These are phyloP conservation scores for Caenorhabditis sulstoni DNA, from an alignment of 2,888 invertebrate species.

Conservation along the genomic window DNA sequence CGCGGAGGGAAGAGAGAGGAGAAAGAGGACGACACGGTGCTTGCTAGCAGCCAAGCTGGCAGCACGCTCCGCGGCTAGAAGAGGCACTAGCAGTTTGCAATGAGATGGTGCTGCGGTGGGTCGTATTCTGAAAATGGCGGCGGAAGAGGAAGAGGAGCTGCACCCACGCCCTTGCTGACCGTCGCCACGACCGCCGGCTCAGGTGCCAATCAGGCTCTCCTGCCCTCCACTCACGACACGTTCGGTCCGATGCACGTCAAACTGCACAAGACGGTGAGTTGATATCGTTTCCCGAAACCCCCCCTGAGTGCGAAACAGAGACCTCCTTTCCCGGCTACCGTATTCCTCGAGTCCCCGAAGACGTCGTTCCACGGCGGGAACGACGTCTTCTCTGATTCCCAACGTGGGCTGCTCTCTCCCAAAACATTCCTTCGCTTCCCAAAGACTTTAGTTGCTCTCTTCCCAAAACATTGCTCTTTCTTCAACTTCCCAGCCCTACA, in stretches of 20 bases:
- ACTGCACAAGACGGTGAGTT: slow-evolving; percentile 68
- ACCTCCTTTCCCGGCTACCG: background rate
- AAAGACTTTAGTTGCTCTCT: no score
- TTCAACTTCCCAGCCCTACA: background rate
- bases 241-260: slow-evolving; percentile 74
- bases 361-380: no score
- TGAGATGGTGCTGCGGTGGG: slow-evolving; percentile 65
- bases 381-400: no score
- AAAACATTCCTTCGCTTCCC: slow-evolving; percentile 5
- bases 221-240: slow-evolving; percentile 48
- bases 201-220: slow-evolving; percentile 1
- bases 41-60: slow-evolving; percentile 18
- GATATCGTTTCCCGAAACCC: background rate
- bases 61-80: slow-evolving; percentile 20
- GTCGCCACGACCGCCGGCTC: slow-evolving; percentile 24
- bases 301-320: no score
- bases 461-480: slow-evolving; percentile 4
- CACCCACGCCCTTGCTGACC: slow-evolving; percentile 45
- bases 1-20: slow-evolving; percentile 10
- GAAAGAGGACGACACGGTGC: slow-evolving; percentile 22
- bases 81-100: slow-evolving; percentile 46
- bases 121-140: slow-evolving; percentile 62
- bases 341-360: background rate
- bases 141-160: slow-evolving; percentile 7
- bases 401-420: background rate